Evolutionary conservation across 2,888 invertebrate species (phyloP).

Genomic region (Eristalis tenax): DNA sequence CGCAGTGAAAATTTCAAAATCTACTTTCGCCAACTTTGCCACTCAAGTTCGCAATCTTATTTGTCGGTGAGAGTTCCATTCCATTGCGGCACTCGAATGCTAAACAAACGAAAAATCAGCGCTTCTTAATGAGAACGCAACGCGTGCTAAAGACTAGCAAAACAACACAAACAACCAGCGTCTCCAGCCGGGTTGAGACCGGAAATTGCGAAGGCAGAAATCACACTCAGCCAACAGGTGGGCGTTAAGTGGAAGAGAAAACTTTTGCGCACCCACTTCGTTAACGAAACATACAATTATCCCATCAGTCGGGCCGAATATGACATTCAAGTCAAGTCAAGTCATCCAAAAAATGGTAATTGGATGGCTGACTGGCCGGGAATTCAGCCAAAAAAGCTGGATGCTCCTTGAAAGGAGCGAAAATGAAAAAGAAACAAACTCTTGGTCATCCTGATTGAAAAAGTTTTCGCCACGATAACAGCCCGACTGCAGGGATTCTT

Average conservation of each 20-base stretch:
- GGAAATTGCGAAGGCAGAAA: slow-evolving; percentile 33
- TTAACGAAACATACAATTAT: background rate
- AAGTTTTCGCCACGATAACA: slow-evolving; percentile 54
- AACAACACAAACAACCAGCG: background rate
- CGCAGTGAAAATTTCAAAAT: slow-evolving; percentile 22
- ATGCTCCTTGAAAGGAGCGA: background rate
- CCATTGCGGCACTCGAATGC: slow-evolving; percentile 12
- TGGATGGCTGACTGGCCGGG: slow-evolving; percentile 11
- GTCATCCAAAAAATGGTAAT: slow-evolving; percentile 40
- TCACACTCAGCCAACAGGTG: slow-evolving; percentile 12
- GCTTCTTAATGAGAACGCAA: background rate
- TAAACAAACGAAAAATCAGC: slow-evolving; percentile 31
- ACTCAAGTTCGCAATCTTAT: slow-evolving; percentile 33
- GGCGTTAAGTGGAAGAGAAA: background rate
- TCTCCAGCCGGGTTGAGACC: background rate
- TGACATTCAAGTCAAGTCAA: slow-evolving; percentile 9
- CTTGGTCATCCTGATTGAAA: slow-evolving; percentile 51
- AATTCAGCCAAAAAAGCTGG: background rate
- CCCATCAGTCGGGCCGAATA: background rate
- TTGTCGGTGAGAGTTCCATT: background rate
- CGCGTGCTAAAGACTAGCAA: background rate
- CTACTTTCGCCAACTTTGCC: slow-evolving; percentile 31
- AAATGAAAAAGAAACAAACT: slow-evolving; percentile 13
- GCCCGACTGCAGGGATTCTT: slow-evolving; percentile 29
- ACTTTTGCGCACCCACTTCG: slow-evolving; percentile 9